Percentiles rank a stretch among this genome's conserved stretches.
Evolutionary conservation across 2,113 vertebrate genomes (phyloP).

Genomic region (Notechis scutatus): DNA sequence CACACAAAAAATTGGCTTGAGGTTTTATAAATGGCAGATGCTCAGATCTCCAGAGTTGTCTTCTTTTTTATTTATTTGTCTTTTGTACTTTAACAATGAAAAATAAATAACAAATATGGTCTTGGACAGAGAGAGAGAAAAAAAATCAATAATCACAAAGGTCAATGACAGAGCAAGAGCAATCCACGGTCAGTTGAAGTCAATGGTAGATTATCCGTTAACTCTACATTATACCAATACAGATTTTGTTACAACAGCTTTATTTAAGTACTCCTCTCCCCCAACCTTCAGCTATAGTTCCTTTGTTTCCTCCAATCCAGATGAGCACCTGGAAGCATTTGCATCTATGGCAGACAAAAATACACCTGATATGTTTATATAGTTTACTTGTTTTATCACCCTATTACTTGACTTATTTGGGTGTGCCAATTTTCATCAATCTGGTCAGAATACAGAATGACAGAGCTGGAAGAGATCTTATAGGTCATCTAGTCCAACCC

Average conservation of each 20-base stretch:
- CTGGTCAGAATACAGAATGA: too few relatives aligned
- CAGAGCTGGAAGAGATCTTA: too few relatives aligned
- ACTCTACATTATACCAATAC: not conserved
- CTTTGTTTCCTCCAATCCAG: not conserved
- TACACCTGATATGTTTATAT: not conserved
- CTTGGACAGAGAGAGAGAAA: constrained; percentile 15
- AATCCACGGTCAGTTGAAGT: not conserved
- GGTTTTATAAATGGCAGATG: constrained; percentile 49
- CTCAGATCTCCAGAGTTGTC: constrained; percentile 28
- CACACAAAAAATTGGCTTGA: constrained; percentile 18
- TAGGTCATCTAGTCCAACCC: too few relatives aligned
- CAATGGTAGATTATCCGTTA: constrained; percentile 5
- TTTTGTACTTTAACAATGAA: constrained; percentile 28
- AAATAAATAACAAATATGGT: constrained; percentile 51
- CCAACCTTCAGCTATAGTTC: not conserved
- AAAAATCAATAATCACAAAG: constrained; percentile 46
- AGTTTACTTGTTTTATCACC: not conserved
- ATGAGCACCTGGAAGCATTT: not conserved
- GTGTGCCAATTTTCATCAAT: not conserved
- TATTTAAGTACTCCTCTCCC: not conserved
- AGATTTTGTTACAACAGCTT: not conserved
- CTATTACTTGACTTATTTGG: not conserved
- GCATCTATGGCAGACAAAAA: not conserved
- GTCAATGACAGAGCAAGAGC: constrained; percentile 42
- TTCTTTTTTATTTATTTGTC: constrained; percentile 4